phyloP scores from a whole-genome alignment of 2,113 vertebrate species.

The Bagarius yarrelli region DNA sequence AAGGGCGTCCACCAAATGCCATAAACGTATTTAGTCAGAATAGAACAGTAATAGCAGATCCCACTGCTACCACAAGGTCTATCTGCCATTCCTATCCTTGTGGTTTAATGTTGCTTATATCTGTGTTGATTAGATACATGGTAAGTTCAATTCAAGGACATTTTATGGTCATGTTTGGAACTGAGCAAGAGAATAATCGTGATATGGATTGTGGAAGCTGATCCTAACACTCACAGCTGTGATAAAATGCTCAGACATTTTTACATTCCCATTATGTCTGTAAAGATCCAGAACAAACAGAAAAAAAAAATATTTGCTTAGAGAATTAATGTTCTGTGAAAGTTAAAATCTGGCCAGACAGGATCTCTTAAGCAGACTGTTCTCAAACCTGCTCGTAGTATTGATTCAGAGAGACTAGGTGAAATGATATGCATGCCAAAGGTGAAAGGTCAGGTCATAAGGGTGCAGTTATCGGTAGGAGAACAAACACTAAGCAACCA shows the following conservation, averaged over 20 bases:
- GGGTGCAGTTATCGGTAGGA: constrained; percentile 62
- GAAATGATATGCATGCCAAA: constrained; percentile 51
- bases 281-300: constrained; percentile 18
- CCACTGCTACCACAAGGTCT: neutral
- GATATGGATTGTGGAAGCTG: neutral
- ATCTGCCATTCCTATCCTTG: neutral
- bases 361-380: constrained; percentile 15
- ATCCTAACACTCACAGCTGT: constrained; percentile 5
- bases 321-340: constrained; percentile 26
- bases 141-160: neutral
- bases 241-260: neutral
- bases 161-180: neutral
- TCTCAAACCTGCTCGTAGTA: constrained; percentile 10
- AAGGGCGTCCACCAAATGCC: no score
- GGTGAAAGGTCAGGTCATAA: constrained; percentile 69
- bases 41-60: no score
- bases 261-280: neutral
- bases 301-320: neutral
- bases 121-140: neutral
- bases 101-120: no score
- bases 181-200: neutral
- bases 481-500: constrained; percentile 47
- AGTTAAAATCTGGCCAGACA: constrained; percentile 17
- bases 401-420: constrained; percentile 28
- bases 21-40: no score